Base-by-base conservation (phyloP, 2,797 vertebrate species). In the Neosalanx taihuensis region DNA sequence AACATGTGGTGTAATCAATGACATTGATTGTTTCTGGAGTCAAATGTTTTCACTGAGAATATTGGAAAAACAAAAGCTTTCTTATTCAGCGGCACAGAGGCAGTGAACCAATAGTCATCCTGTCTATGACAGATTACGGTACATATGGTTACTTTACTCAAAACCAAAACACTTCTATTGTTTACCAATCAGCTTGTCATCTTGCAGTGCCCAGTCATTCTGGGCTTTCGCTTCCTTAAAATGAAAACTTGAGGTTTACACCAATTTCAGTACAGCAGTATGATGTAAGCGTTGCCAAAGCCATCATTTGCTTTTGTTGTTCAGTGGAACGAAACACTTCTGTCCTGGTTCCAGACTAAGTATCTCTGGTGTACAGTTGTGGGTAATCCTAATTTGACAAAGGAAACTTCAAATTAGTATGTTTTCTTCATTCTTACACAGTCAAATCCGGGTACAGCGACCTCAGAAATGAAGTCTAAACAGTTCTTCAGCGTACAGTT, bases 1-100 rank as follows among this genome's bases (percentile, higher is more conserved):
- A 31, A 51, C 12, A 67, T 61, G 62, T 49, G 73, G 29, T 20
- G 72, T 29, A 82, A 89, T 88, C 88, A 78, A 87, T 87, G 70
- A 68, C 72, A 85, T 79, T 67, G 83, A 89, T 76, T 67, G 81
- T 56, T n/a, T 71, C 69, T 75, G 69, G 69, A 70, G 81, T 81
- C 53, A 66, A 80, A 80, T 71, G 64, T 71, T 72, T 72, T 76
- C 69, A 60, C 41, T 73, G 79, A 79, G 75, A 84, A 85, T 66
- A 74, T 76, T 65, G 67, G 70, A 69, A 81, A 80, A 84, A 86
- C 80, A 79, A 80, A 82, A 75, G 10, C 18, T 78, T 84, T 23
- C 72, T 56, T 62, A 71, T 81, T 60, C 79, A 74, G 75, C 77
- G 61, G 62, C 83, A 77, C 75, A 79, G 78, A 76, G 59, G 75